phyloP scores from a whole-genome alignment of 2,113 vertebrate genomes.

The Lepus timidus region DNA sequence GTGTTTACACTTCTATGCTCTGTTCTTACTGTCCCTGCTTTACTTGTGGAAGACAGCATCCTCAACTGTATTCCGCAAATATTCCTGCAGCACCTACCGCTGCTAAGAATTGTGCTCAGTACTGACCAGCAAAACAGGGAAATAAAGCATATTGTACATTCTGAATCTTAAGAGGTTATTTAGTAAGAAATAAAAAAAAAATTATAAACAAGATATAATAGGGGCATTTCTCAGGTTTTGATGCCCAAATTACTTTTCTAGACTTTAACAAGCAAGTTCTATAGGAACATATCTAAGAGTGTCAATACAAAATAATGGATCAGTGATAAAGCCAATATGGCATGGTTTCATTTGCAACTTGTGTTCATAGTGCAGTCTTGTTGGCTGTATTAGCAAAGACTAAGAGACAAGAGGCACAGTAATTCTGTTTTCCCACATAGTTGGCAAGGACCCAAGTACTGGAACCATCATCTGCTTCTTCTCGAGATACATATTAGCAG shows the following conservation, averaged over 20 bases:
- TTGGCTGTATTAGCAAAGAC: background rate
- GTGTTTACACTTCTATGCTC: background rate
- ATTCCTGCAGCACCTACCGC: background rate
- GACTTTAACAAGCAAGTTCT: background rate
- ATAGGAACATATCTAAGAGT: background rate
- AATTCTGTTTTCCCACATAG: background rate
- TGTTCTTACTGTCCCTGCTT: background rate
- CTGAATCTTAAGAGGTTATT: rapidly evolving
- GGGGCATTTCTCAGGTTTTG: background rate
- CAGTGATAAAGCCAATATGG: background rate
- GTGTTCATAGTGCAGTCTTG: background rate
- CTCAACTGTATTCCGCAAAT: background rate
- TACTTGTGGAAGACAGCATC: background rate
- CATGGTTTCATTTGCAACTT: background rate
- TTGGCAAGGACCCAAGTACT: no score
- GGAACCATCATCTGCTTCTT: no score
- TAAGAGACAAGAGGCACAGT: background rate
- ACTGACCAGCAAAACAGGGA: background rate
- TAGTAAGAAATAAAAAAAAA: background rate
- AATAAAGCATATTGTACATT: background rate
- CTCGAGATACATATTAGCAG: no score
- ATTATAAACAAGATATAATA: background rate
- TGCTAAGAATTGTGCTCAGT: background rate
- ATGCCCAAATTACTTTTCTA: background rate
- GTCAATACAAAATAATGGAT: background rate